Conservation (phyloP, 2,797 vertebrate species). For the Apodemus agrarius region DNA sequence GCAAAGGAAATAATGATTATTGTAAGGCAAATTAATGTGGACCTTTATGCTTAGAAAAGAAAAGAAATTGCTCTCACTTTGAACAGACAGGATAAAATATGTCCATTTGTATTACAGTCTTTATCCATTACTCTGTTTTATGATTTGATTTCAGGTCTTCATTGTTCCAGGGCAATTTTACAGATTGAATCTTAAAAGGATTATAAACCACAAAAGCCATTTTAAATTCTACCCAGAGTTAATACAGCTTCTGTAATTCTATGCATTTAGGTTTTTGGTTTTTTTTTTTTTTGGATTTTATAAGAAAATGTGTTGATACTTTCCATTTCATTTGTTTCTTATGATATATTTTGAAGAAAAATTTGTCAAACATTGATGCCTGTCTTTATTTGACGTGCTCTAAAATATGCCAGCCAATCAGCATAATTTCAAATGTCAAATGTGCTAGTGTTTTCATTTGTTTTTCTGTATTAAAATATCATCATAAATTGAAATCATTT, state of each 20-base stretch:
- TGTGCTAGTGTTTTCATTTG: neutral
- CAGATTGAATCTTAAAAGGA: conserved; percentile 78
- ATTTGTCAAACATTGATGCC: conserved; percentile 10
- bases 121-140: conserved; percentile 72
- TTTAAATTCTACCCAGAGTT: conserved; percentile 67
- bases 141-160: conserved; percentile 79
- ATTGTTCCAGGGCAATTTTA: conserved; percentile 79
- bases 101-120: conserved; percentile 62
- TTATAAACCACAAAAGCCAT: conserved; percentile 80
- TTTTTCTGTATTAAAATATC: conserved; percentile 61
- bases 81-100: conserved; percentile 71
- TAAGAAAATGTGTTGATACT: conserved; percentile 70
- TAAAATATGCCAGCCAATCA: conserved; percentile 61
- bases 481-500: conserved; percentile 50
- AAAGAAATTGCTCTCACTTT: conserved; percentile 48
- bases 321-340: conserved; percentile 63
- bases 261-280: conserved; percentile 15
- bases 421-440: conserved; percentile 49
- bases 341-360: conserved; percentile 42
- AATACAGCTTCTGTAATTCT: conserved; percentile 56
- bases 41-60: conserved; percentile 64
- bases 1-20: conserved; percentile 60
- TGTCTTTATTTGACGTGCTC: conserved; percentile 52
- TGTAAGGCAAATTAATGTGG: conserved; percentile 71
- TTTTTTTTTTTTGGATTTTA: conserved; percentile 65